phyloP scores from a whole-genome alignment of 2,113 vertebrate species.

The Urocynchramus pylzowi region DNA sequence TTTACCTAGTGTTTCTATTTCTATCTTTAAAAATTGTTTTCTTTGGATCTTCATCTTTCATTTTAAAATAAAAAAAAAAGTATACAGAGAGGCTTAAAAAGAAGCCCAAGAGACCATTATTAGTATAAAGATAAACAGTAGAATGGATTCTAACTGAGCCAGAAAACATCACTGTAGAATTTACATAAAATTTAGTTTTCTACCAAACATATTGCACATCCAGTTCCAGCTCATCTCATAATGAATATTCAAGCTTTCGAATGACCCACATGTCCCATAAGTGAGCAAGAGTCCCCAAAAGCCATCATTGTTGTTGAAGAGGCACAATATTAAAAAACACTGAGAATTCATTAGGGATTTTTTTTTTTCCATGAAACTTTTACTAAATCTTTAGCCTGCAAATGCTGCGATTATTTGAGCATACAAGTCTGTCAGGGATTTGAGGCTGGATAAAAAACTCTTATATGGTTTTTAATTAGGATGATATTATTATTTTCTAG shows the following conservation, averaged over 20 bases:
- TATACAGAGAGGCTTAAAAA: conserved; percentile 39
- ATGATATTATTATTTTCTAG: conserved; percentile 36
- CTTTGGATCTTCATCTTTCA: conserved; percentile 41
- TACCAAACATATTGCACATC: conserved; percentile 36
- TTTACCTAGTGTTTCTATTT: conserved; percentile 53
- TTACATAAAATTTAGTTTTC: conserved; percentile 63
- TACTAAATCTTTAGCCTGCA: conserved; percentile 11
- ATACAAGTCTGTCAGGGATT: conserved; percentile 6
- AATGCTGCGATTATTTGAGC: conserved; percentile 7
- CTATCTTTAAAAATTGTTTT: conserved; percentile 49
- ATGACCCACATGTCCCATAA: conserved; percentile 55
- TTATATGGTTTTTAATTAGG: conserved; percentile 29
- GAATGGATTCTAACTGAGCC: conserved; percentile 51
- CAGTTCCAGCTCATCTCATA: conserved; percentile 57
- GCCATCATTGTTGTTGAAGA: neutral
- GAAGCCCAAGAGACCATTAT: conserved; percentile 55
- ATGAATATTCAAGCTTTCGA: conserved; percentile 44
- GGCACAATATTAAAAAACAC: conserved; percentile 42
- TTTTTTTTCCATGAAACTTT: neutral
- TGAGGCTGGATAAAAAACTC: neutral
- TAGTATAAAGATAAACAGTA: conserved; percentile 57
- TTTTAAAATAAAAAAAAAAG: conserved; percentile 30
- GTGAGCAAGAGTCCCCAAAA: conserved; percentile 34
- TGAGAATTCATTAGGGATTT: conserved; percentile 28
- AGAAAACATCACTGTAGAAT: conserved; percentile 59